Percentiles rank a stretch among this genome's conserved stretches.
Conservation (phyloP, 2,888 invertebrate genomes). For the Megastigmus dorsalis region DNA sequence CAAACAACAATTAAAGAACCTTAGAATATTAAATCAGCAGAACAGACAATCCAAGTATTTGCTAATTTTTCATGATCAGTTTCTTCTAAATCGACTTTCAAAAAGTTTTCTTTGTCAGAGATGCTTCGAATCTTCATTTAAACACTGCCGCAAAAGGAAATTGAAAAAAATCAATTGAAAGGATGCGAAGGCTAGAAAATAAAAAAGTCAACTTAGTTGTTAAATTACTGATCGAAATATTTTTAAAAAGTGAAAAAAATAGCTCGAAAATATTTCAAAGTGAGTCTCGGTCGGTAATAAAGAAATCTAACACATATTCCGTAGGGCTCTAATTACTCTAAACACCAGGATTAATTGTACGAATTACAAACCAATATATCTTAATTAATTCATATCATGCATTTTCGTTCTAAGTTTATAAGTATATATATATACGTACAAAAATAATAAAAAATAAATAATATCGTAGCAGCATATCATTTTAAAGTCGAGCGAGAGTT, state of each 20-base stretch:
- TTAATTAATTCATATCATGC: conserved; percentile 1
- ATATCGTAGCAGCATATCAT: conserved; percentile 24
- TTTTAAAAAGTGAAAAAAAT: not conserved
- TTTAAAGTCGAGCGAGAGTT: not conserved
- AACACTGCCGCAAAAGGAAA: conserved; percentile 38
- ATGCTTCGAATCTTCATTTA: conserved; percentile 39
- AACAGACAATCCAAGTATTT: too few species aligned
- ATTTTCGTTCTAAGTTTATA: conserved; percentile 11
- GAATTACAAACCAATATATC: conserved; percentile 9
- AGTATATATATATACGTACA: too few species aligned
- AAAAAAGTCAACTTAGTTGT: not conserved
- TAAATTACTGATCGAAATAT: not conserved
- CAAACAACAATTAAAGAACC: too few species aligned
- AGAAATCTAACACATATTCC: not conserved
- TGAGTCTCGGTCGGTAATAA: not conserved
- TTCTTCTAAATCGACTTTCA: not conserved
- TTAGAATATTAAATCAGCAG: too few species aligned
- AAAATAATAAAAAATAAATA: not conserved
- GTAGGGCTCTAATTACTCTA: conserved; percentile 23
- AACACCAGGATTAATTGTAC: conserved; percentile 16
- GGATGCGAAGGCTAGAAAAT: not conserved
- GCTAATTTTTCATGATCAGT: not conserved
- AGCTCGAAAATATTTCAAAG: not conserved
- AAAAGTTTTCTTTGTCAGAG: not conserved
- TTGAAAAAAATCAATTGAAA: not conserved